Evolutionary conservation across 2,888 invertebrate genomes (phyloP).

Genomic region (Napeogenes inachia): DNA sequence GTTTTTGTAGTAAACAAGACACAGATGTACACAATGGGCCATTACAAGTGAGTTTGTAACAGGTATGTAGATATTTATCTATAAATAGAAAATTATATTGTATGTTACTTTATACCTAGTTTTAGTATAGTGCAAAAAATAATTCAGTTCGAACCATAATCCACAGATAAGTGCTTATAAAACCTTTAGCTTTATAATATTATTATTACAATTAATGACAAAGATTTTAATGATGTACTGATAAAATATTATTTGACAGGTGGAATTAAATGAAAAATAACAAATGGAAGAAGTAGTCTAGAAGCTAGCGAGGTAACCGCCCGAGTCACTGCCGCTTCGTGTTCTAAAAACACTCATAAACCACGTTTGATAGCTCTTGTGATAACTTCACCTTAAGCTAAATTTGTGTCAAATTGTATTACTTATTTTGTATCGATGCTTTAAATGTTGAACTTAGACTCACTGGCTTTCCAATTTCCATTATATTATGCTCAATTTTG

Average conservation of each 20-base stretch:
- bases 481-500: constrained; percentile 2
- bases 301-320: background rate
- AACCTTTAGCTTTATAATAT: too few relatives aligned
- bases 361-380: background rate
- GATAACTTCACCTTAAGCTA: background rate
- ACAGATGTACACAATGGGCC: constrained; percentile 65
- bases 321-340: constrained; percentile 6
- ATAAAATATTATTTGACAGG: background rate
- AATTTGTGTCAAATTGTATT: background rate
- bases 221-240: background rate
- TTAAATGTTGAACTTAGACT: background rate
- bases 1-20: constrained; percentile 60
- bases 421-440: background rate
- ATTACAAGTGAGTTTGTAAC: constrained; percentile 52
- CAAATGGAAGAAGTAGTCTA: background rate
- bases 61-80: background rate
- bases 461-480: constrained; percentile 2
- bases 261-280: constrained; percentile 1
- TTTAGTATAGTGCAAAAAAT: too few relatives aligned
- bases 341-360: background rate
- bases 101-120: too few relatives aligned
- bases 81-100: background rate
- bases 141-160: too few relatives aligned
- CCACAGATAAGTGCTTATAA: too few relatives aligned
- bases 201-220: too few relatives aligned